Evolutionary conservation across 2,113 vertebrate species (phyloP).

Genomic region (Tragelaphus scriptus): DNA sequence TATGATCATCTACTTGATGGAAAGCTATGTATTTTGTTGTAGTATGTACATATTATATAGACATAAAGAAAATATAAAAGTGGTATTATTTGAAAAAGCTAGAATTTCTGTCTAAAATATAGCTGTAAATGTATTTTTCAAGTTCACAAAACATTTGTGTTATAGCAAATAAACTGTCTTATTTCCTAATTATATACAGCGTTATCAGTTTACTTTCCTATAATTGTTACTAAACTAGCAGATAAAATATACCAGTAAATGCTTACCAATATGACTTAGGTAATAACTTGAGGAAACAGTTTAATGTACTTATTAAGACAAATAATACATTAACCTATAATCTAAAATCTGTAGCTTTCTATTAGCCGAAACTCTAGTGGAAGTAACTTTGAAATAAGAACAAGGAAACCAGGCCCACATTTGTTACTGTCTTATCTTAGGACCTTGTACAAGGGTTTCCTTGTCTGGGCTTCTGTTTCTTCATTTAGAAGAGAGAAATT

Average conservation of each 20-base stretch:
- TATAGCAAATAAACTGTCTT: background rate
- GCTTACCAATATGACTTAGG: background rate
- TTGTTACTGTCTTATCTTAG: background rate
- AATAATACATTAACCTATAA: background rate
- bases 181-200: background rate
- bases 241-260: background rate
- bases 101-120: constrained; percentile 15
- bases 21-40: background rate
- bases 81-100: background rate
- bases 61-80: constrained; percentile 23
- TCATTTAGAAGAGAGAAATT: background rate
- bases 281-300: background rate
- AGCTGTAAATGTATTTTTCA: background rate
- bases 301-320: background rate
- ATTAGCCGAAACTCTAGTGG: background rate
- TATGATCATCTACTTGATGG: background rate
- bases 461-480: background rate
- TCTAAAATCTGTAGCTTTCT: background rate
- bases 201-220: background rate
- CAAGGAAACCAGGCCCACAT: background rate
- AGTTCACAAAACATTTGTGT: background rate
- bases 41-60: background rate
- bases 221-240: constrained; percentile 15
- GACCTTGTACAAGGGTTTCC: background rate
- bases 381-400: background rate